A percentile compares a stretch with the other conserved stretches of the same genome.
Evolutionary conservation across 2,113 vertebrate species (phyloP).

Genomic region (Dipodomys ordii): DNA sequence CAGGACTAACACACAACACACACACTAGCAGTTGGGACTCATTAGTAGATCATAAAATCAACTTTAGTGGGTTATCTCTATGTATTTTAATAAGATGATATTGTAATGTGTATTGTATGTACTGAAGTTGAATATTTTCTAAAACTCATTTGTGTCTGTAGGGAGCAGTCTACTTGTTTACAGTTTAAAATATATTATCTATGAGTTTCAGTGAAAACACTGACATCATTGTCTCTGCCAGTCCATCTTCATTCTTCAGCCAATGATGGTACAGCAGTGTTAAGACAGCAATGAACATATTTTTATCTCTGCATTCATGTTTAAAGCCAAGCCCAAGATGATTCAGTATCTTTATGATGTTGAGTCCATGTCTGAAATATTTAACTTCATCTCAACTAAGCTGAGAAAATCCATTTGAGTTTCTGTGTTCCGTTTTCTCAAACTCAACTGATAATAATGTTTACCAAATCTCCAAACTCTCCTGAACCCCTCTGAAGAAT

Average conservation of each 20-base stretch:
- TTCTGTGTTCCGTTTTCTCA: slow-evolving; percentile 38
- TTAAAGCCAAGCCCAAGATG: neutral
- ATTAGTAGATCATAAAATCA: slow-evolving; percentile 31
- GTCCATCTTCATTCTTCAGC: no score
- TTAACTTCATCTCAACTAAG: slow-evolving; percentile 48
- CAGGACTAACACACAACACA: no score
- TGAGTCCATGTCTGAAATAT: slow-evolving; percentile 7
- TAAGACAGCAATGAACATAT: neutral
- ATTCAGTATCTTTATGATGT: slow-evolving; percentile 24
- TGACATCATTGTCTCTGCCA: neutral
- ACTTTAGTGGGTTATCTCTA: neutral
- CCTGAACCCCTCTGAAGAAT: neutral
- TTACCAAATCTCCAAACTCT: neutral
- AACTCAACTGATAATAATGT: slow-evolving; percentile 19
- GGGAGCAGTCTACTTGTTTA: neutral
- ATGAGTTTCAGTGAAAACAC: neutral
- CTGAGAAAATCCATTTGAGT: slow-evolving; percentile 43
- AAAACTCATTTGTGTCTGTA: neutral
- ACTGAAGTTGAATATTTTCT: slow-evolving; percentile 20
- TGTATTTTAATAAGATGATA: neutral
- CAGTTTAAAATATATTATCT: neutral
- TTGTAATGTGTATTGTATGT: neutral
- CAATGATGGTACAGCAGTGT: neutral
- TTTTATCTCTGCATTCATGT: slow-evolving; percentile 43
- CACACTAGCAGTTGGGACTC: neutral